Evolutionary conservation across 2,888 invertebrate genomes (phyloP).

Genomic region (Orthosia gothica): DNA sequence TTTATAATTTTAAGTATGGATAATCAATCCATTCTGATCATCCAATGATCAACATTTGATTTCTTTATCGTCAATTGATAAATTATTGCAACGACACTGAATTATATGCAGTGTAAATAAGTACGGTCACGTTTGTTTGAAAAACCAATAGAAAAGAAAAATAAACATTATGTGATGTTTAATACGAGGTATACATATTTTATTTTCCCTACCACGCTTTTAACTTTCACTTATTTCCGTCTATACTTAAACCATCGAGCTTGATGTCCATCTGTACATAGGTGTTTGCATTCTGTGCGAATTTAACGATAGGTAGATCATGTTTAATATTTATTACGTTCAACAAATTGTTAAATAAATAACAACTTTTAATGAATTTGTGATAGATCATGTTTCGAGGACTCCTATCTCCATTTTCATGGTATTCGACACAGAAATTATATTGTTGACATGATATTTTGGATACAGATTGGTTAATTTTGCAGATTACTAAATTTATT

Average conservation of each 20-base stretch:
- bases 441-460: neutral
- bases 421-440: slow-evolving; percentile 8
- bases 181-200: too few species aligned
- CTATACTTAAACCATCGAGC: neutral
- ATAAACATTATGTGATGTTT: too few species aligned
- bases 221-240: neutral
- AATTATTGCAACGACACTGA: too few species aligned
- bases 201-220: too few species aligned
- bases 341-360: slow-evolving; percentile 47
- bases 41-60: too few species aligned
- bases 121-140: too few species aligned
- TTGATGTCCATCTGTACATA: neutral
- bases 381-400: slow-evolving; percentile 42
- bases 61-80: too few species aligned
- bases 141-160: too few species aligned
- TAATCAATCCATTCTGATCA: too few species aligned
- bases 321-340: slow-evolving; percentile 46
- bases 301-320: slow-evolving; percentile 1
- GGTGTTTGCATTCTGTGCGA: neutral
- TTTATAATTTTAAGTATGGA: too few species aligned
- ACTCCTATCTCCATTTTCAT: neutral
- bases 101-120: too few species aligned
- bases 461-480: neutral
- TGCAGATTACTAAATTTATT: neutral
- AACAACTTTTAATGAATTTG: slow-evolving; percentile 43